phyloP scores from a whole-genome alignment of 2,797 vertebrate genomes.

The Chrosomus eos region DNA sequence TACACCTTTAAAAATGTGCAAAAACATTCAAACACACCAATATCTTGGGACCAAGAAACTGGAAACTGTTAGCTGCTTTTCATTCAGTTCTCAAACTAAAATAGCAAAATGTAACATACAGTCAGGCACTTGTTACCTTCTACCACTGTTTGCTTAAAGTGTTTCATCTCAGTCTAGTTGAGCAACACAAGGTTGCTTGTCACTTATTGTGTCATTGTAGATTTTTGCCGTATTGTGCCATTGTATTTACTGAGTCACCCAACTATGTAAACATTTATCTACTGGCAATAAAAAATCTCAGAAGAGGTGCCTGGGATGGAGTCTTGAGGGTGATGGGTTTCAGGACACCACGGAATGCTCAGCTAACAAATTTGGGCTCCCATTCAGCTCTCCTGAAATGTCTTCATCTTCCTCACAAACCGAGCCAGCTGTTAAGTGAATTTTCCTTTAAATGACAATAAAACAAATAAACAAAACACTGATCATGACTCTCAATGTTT shows the following conservation, averaged over 20 bases:
- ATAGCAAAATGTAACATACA: neutral
- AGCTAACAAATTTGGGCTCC: constrained; percentile 5
- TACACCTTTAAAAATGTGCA: constrained; percentile 13
- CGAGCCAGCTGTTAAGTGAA: neutral
- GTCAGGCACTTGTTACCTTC: neutral
- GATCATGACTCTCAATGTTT: neutral
- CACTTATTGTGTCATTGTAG: neutral
- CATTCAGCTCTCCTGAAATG: constrained; percentile 6
- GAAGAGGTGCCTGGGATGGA: neutral
- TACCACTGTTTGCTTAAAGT: neutral
- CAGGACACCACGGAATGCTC: constrained; percentile 1
- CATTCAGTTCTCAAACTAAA: constrained; percentile 12
- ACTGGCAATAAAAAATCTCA: neutral
- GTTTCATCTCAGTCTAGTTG: constrained; percentile 5
- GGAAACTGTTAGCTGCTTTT: constrained; percentile 1
- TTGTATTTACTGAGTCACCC: neutral
- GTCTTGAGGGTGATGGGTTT: constrained; percentile 1
- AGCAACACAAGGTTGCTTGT: neutral
- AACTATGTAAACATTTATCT: constrained; percentile 17
- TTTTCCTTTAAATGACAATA: neutral
- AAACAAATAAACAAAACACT: neutral
- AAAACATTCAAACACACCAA: neutral
- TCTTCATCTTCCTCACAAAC: constrained; percentile 8
- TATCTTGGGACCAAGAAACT: constrained; percentile 1
- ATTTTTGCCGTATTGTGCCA: neutral